Percentiles rank a stretch among this genome's conserved stretches.
phyloP scores from a whole-genome alignment of 2,888 invertebrate genomes.

The Stictocephala bisonia region DNA sequence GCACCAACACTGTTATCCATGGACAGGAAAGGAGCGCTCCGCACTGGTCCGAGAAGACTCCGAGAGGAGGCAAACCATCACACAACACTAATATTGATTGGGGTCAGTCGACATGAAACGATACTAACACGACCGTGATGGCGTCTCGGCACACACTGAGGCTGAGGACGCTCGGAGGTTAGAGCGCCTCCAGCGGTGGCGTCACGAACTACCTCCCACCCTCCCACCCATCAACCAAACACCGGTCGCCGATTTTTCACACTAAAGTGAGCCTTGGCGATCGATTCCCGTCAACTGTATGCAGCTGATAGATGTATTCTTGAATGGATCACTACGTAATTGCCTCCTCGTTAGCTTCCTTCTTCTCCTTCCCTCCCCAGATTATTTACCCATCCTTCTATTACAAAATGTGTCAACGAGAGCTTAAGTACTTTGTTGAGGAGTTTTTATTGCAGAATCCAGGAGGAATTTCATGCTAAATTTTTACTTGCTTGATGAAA shows the following conservation, averaged over 20 bases:
- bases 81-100: constrained; percentile 42
- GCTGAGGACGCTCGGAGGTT: constrained; percentile 20
- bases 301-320: constrained; percentile 40
- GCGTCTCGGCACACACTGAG: constrained; percentile 41
- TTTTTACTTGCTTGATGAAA: constrained; percentile 22
- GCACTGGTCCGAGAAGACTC: neutral
- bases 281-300: constrained; percentile 42
- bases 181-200: constrained; percentile 45
- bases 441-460: constrained; percentile 21
- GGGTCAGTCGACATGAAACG: neutral
- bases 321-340: constrained; percentile 39
- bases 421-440: constrained; percentile 38
- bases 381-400: too few relatives aligned
- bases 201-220: constrained; percentile 54
- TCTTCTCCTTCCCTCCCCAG: neutral
- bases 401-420: too few relatives aligned
- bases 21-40: neutral
- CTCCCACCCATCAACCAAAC: constrained; percentile 48
- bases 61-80: constrained; percentile 19
- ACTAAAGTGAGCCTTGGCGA: constrained; percentile 51
- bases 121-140: neutral
- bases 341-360: constrained; percentile 26
- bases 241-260: constrained; percentile 55
- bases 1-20: constrained; percentile 39
- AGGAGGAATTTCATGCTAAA: constrained; percentile 16